Evolutionary conservation across 2,888 invertebrate genomes (phyloP).

Genomic region (Xanthostigma xanthostigma): DNA sequence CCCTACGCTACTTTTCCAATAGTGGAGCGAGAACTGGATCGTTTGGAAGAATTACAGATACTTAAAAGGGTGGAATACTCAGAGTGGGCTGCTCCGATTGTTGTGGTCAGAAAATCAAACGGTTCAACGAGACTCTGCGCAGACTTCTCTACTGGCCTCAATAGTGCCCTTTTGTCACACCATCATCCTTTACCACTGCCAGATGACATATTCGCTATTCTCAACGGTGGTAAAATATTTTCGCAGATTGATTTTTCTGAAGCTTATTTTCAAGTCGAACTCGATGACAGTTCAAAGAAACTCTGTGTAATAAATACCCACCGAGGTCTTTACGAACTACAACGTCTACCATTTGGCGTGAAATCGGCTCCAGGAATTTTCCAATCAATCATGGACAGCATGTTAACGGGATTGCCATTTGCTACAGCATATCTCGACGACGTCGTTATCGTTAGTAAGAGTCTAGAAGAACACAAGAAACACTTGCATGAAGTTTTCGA

Average conservation of each 20-base stretch:
- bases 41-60: slow-evolving; percentile 11
- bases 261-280: slow-evolving; percentile 10
- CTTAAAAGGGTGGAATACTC: slow-evolving; percentile 13
- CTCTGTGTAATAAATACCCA: slow-evolving; percentile 14
- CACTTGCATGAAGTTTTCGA: slow-evolving; percentile 13
- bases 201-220: slow-evolving; percentile 12
- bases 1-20: slow-evolving; percentile 10
- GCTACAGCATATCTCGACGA: slow-evolving; percentile 14
- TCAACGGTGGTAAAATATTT: slow-evolving; percentile 13
- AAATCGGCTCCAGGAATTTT: slow-evolving; percentile 24
- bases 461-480: slow-evolving; percentile 11
- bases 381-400: slow-evolving; percentile 18
- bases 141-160: slow-evolving; percentile 15
- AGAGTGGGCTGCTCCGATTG: slow-evolving; percentile 22
- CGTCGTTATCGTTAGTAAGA: slow-evolving; percentile 15
- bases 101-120: slow-evolving; percentile 17
- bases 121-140: slow-evolving; percentile 15
- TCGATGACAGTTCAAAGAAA: slow-evolving; percentile 7
- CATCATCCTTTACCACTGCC: slow-evolving; percentile 14
- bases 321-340: slow-evolving; percentile 19
- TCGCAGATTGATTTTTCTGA: slow-evolving; percentile 9
- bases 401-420: slow-evolving; percentile 11
- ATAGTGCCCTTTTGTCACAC: slow-evolving; percentile 13
- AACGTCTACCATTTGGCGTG: slow-evolving; percentile 23
- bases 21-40: slow-evolving; percentile 12